Conservation (phyloP, 2,888 invertebrate genomes). For the Cephalotes varians region DNA sequence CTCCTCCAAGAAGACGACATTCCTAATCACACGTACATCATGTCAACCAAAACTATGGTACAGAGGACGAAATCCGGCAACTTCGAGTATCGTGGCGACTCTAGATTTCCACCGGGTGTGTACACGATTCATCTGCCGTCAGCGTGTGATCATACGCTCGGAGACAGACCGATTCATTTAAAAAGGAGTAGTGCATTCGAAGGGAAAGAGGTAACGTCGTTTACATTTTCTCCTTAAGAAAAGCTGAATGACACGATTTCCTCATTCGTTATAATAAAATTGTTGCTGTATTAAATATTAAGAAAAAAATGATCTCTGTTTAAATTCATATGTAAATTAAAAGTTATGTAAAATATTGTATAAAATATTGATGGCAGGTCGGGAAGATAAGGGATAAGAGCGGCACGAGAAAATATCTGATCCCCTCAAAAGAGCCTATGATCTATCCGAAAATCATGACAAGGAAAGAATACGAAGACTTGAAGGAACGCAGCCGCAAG, state of each 20-base stretch:
- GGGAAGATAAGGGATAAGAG: slow-evolving; percentile 17
- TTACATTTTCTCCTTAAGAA: neutral
- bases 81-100: slow-evolving; percentile 5
- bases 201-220: slow-evolving; percentile 41
- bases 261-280: neutral
- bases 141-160: slow-evolving; percentile 13
- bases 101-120: slow-evolving; percentile 17
- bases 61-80: slow-evolving; percentile 20
- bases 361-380: neutral
- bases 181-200: slow-evolving; percentile 27
- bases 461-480: slow-evolving; percentile 87
- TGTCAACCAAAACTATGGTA: slow-evolving; percentile 18
- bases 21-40: neutral
- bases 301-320: neutral
- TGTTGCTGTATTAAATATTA: neutral
- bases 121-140: slow-evolving; percentile 11
- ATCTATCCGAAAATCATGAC: slow-evolving; percentile 87
- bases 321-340: neutral
- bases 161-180: slow-evolving; percentile 3
- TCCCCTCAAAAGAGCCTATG: slow-evolving; percentile 72
- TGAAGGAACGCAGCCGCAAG: slow-evolving; percentile 70
- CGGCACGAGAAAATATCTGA: slow-evolving; percentile 7
- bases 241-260: neutral
- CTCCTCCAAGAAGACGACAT: neutral
- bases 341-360: neutral